Evolutionary conservation across 2,797 vertebrate genomes (phyloP).

Genomic region (Scleropages formosus): DNA sequence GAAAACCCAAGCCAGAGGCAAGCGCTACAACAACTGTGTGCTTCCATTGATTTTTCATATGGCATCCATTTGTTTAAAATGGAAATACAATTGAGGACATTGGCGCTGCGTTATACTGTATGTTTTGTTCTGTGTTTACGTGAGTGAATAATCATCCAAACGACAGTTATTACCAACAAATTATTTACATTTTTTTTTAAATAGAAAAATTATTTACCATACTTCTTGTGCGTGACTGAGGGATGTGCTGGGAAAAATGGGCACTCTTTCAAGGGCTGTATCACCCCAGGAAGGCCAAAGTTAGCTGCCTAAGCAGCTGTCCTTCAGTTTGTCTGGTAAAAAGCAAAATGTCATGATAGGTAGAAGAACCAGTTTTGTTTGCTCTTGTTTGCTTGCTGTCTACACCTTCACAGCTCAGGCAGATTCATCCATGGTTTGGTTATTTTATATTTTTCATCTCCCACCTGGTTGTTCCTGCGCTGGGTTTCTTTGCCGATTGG

Average conservation of each 20-base stretch:
- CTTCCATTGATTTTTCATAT: neutral
- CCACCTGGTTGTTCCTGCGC: no score
- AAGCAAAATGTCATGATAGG: no score
- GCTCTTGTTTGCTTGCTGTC: no score
- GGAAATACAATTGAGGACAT: neutral
- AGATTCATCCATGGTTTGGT: no score
- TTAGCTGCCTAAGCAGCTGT: conserved; percentile 15
- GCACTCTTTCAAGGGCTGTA: neutral
- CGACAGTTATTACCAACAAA: neutral
- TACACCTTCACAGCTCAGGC: no score
- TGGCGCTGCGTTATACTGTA: neutral
- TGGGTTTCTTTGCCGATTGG: no score
- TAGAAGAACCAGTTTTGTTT: no score
- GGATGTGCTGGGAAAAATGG: neutral
- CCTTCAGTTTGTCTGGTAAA: conserved; percentile 6
- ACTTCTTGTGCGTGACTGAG: neutral
- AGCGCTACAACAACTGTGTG: no score
- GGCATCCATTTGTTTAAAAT: neutral
- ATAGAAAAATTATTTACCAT: conserved; percentile 18
- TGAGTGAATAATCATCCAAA: neutral
- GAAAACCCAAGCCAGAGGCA: conserved; percentile 15
- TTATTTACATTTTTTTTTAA: neutral
- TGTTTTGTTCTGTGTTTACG: no score
- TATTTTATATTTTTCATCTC: no score
- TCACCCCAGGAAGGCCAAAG: neutral